Evolutionary conservation across 53 echinoderm and acorn worm species (phyloP), one percentile per base, ranked within the genome.

Genomic region (Paelopatides confundens): DNA sequence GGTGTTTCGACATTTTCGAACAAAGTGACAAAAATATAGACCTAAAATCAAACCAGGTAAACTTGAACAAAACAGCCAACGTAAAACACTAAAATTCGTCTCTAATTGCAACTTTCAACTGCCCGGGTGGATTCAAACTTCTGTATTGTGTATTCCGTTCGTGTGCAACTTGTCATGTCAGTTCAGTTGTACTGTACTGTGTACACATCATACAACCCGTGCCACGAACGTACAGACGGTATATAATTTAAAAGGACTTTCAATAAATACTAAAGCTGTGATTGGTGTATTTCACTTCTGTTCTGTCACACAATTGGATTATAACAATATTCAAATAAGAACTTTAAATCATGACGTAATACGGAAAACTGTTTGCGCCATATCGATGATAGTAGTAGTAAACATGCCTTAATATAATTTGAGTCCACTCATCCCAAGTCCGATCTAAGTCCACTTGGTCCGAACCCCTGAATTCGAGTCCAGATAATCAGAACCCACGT

Each of bases 1-100:
- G 74, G 8, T 74, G 51, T 47, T 53, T 79, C 32, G 79, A 53
- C 79, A 79, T 79, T 79, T 79, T 79, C 17, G 24, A 21, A 58
- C 24, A 58, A 58, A 58, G 21, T 21, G 15, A 23, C n/a, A 58
- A 58, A 21, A 58, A 6, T 58, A n/a, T 58, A 10, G 43, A 1
- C 9, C 43, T 18, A 58, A 54, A 58, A 5, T 58, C 58, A 58
- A 3, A 58, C 6, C 58, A 15, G 21, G 58, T 21, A 58, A 58
- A 58, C 5, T 0, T 58, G 17, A 23, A 21, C 58, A 58, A 58
- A 58, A 23, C 58, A 58, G n/a, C 6, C n/a, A 15, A 18, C 21
- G 6, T 21, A 58, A 18, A 58, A 58, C 8, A 10, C 43, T 43
- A 0, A 43, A 43, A 7, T 43, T 43, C 12, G 2, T 1, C 8